phyloP scores from a whole-genome alignment of 2,797 vertebrate species.

The Anolis apletophallus region DNA sequence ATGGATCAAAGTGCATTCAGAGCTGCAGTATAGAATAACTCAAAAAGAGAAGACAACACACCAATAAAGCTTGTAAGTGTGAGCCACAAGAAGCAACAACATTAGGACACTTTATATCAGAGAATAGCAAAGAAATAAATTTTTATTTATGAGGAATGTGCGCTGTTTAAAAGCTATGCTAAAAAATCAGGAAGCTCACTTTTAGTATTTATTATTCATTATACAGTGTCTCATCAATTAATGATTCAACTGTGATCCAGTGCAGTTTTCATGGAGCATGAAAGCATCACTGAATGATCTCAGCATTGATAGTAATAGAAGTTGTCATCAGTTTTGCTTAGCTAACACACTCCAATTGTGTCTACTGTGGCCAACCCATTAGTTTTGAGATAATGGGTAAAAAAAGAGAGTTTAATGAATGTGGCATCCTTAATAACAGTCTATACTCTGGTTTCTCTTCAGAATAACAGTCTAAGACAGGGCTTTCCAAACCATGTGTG shows the following conservation, averaged over 20 bases:
- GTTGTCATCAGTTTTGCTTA: neutral
- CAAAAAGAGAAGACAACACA: neutral
- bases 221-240: neutral
- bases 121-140: neutral
- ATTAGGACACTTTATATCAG: neutral
- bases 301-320: neutral
- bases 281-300: neutral
- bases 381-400: neutral
- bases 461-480: neutral
- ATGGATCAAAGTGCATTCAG: neutral
- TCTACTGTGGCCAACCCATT: neutral
- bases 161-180: neutral
- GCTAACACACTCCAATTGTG: neutral
- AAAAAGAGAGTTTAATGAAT: neutral
- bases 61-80: neutral
- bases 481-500: too few species aligned
- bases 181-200: slow-evolving; percentile 1
- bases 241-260: neutral
- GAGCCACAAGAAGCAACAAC: slow-evolving; percentile 14
- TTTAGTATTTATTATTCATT: slow-evolving; percentile 14
- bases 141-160: slow-evolving; percentile 14
- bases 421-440: neutral
- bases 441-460: too few species aligned
- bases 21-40: neutral
- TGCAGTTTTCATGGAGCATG: neutral